Base-by-base conservation (phyloP, 1,140 invertebrate species). In the Zaprionus lachaisei region DNA sequence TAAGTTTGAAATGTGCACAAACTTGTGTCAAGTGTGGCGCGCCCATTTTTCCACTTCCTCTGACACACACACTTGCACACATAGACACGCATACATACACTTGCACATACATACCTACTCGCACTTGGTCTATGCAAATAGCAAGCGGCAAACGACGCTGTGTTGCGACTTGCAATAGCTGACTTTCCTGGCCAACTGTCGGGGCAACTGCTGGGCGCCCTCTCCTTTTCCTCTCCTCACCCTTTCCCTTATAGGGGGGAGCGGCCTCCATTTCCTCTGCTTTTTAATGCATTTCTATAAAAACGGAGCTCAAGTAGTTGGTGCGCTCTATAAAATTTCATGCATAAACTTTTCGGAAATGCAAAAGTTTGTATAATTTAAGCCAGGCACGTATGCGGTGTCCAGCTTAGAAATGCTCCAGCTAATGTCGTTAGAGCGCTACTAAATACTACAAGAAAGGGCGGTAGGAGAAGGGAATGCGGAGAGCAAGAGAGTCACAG, bases 291-390 rank as follows among this genome's bases (percentile, higher is more conserved):
- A 77, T 68, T 74, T 68, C 65, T 65, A 63, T 79, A 81, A 74
- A 81, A 81, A 77, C 62, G 69, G 73, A 90, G 81, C 85, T 89
- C 79, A 89, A 90, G 85, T 90, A 85, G 85, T 84, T 80, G 73
- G 73, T 58, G 79, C 58, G 74, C 76, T 77, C 84, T 67, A 79
- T 81, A 87, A 90, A 90, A 90, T 85, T 90, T 90, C 85, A 90
- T 89, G 85, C 85, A 89, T 82, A 90, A 89, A 89, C 79, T 89
- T 89, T 84, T 87, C 49, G 55, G 60, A 77, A 89, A 80, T 89
- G 85, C 75, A 77, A 80, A 89, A 89, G 79, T 89, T 87, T 89
- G 76, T 80, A 90, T 89, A 89, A 90, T 90, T 89, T 84, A 89
- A 89, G 57, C 85, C 79, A 44, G 65, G 85, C 83, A 89, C 84